Conservation (phyloP, 2,113 vertebrate species). For the Todiramphus chloris region DNA sequence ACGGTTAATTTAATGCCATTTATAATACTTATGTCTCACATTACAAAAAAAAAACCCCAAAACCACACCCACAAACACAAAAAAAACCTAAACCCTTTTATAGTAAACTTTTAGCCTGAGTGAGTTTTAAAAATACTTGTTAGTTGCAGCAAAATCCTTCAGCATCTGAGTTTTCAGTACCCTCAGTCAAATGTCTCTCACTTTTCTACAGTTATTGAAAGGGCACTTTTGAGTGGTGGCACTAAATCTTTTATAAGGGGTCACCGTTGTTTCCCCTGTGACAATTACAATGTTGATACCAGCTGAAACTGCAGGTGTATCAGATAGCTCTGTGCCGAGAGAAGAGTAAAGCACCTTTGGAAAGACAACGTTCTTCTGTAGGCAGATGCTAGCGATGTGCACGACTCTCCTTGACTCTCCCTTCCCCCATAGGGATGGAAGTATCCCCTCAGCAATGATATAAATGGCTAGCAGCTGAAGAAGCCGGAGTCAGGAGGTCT, state of each 20-base stretch:
- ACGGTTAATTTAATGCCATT: conserved; percentile 32
- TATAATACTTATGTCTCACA: conserved; percentile 5
- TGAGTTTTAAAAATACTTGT: neutral
- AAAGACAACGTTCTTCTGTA: neutral
- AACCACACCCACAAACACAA: neutral
- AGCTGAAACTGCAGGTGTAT: neutral
- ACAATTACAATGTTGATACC: neutral
- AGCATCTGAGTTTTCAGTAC: neutral
- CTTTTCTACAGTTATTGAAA: neutral
- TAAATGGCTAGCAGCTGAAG: neutral
- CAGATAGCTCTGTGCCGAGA: neutral
- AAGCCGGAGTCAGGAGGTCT: conserved; percentile 37
- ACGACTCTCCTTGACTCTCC: neutral
- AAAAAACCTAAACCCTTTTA: neutral
- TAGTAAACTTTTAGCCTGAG: neutral
- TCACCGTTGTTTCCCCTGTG: neutral
- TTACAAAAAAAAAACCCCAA: neutral
- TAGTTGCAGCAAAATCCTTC: neutral
- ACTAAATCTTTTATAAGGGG: conserved; percentile 17
- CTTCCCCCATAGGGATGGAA: neutral
- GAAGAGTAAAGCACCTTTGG: neutral
- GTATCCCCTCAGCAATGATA: neutral
- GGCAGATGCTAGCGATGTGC: neutral
- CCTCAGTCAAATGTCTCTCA: neutral
- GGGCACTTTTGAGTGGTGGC: neutral